Percentiles rank a stretch among this genome's conserved stretches.
Conservation (phyloP, 2,888 invertebrate species). For the Erebia ligea region DNA sequence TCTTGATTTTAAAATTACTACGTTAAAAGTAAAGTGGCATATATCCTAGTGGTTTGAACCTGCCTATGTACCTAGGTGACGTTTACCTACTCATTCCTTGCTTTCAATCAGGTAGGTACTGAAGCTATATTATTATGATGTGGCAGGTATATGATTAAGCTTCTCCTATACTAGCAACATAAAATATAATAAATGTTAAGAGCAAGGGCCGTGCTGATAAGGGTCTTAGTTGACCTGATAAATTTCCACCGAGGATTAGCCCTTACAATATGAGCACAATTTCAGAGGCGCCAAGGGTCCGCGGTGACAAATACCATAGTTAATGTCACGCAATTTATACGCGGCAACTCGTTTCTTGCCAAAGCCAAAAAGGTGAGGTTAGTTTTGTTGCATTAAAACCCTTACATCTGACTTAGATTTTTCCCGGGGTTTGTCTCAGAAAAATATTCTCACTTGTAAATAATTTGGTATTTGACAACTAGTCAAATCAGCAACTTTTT, state of each 20-base stretch:
- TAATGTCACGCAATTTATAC: constrained; percentile 67
- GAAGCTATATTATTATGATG: too few relatives aligned
- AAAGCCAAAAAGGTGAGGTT: constrained; percentile 42
- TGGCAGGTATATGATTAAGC: too few relatives aligned
- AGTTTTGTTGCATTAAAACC: constrained; percentile 19
- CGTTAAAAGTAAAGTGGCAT: too few relatives aligned
- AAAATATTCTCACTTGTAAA: background rate
- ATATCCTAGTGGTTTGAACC: too few relatives aligned
- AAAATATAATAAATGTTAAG: constrained; percentile 59
- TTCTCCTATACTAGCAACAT: constrained; percentile 44
- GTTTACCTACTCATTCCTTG: too few relatives aligned
- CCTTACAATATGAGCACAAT: constrained; percentile 80
- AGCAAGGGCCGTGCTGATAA: constrained; percentile 65
- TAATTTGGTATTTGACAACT: too few relatives aligned
- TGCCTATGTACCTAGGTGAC: too few relatives aligned
- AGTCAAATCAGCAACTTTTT: too few relatives aligned
- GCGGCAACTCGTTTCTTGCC: constrained; percentile 39
- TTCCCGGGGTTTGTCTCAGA: too few relatives aligned
- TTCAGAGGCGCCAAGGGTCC: constrained; percentile 70
- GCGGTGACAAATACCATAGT: constrained; percentile 65
- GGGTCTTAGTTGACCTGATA: constrained; percentile 71
- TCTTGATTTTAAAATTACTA: too few relatives aligned
- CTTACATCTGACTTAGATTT: too few relatives aligned
- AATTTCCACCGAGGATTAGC: constrained; percentile 76
- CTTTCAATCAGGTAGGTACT: too few relatives aligned